Percentiles rank a stretch among this genome's conserved stretches.
These are phyloP conservation scores for Dioctria linearis DNA, from an alignment of 2,888 invertebrate genomes.

Conservation along the genomic window DNA sequence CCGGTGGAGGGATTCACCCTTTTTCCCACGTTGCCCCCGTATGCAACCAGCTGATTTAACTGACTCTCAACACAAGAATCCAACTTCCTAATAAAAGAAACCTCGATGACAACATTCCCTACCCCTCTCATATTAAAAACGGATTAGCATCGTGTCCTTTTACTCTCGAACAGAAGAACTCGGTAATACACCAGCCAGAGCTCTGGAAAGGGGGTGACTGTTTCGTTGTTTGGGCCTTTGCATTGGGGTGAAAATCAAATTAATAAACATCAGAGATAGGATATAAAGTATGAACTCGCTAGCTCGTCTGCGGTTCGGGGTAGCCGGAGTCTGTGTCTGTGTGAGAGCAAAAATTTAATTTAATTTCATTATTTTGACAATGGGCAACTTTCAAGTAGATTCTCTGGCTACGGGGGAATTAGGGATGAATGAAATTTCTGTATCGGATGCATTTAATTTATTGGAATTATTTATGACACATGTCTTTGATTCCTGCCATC, in stretches of 20 bases:
- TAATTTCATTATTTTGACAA: slow-evolving; percentile 63
- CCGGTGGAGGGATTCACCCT: slow-evolving; percentile 30
- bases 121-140: slow-evolving; percentile 61
- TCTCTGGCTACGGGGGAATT: slow-evolving; percentile 24
- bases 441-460: slow-evolving; percentile 71
- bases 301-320: not conserved
- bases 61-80: slow-evolving; percentile 29
- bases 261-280: slow-evolving; percentile 55
- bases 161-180: slow-evolving; percentile 54
- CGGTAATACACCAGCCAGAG: slow-evolving; percentile 19
- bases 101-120: slow-evolving; percentile 23
- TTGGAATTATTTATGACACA: slow-evolving; percentile 70
- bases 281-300: slow-evolving; percentile 24
- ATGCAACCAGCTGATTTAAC: slow-evolving; percentile 46
- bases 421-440: slow-evolving; percentile 60
- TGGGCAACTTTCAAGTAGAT: slow-evolving; percentile 58
- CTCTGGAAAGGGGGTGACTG: slow-evolving; percentile 29
- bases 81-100: slow-evolving; percentile 32
- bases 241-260: slow-evolving; percentile 56
- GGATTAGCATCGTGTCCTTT: slow-evolving; percentile 62
- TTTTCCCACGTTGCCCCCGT: slow-evolving; percentile 34
- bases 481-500: slow-evolving; percentile 57
- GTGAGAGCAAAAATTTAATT: slow-evolving; percentile 60
- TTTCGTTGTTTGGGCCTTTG: not conserved
- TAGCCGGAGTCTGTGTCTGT: slow-evolving; percentile 9